A percentile compares a stretch with the other conserved stretches of the same genome.
phyloP scores from a whole-genome alignment of 2,113 vertebrate genomes.

The Megalops atlanticus region DNA sequence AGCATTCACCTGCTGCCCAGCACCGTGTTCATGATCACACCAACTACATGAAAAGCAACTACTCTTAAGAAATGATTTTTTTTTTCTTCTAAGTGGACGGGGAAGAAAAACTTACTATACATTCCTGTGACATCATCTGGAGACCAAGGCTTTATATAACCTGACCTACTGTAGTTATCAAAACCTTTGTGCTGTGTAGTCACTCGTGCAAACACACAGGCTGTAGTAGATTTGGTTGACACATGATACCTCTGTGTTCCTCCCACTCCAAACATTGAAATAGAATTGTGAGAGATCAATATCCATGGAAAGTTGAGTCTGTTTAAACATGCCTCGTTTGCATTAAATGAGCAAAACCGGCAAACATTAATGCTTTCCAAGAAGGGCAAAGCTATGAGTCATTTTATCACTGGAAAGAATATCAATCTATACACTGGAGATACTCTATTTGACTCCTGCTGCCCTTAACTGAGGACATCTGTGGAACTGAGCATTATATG shows the following conservation, averaged over 20 bases:
- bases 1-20: background rate
- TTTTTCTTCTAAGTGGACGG: background rate
- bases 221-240: background rate
- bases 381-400: background rate
- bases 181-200: conserved; percentile 32
- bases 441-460: background rate
- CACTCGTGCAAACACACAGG: conserved; percentile 23
- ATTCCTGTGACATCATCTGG: conserved; percentile 49
- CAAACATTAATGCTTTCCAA: background rate
- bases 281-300: too few relatives aligned
- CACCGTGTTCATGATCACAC: background rate
- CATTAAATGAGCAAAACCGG: too few relatives aligned
- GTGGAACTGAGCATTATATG: too few relatives aligned
- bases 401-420: background rate
- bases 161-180: conserved; percentile 39
- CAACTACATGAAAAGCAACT: background rate
- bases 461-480: background rate
- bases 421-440: background rate
- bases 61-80: too few relatives aligned
- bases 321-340: too few relatives aligned
- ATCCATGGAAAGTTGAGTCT: too few relatives aligned
- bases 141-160: conserved; percentile 48
- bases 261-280: too few relatives aligned
- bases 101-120: conserved; percentile 17
- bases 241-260: too few relatives aligned